phyloP scores from a whole-genome alignment of 2,888 invertebrate genomes.

The Mayetiola destructor region DNA sequence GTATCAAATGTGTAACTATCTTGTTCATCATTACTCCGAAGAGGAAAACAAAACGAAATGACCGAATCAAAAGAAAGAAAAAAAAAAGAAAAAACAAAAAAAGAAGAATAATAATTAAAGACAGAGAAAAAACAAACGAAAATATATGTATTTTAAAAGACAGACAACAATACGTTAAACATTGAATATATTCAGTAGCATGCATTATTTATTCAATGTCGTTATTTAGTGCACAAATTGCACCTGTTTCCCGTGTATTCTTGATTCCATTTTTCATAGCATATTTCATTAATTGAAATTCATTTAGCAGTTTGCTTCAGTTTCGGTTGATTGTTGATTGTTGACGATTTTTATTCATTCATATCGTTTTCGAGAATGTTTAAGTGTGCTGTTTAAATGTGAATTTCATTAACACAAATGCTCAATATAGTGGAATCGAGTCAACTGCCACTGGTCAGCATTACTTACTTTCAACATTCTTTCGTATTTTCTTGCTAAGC shows the following conservation, averaged over 20 bases:
- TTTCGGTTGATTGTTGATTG: not conserved
- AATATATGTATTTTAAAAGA: no score
- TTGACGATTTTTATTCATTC: not conserved
- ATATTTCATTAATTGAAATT: slow-evolving; percentile 5
- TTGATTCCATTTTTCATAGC: not conserved
- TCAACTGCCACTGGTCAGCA: no score
- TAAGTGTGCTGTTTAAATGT: not conserved
- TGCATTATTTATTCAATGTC: slow-evolving; percentile 4
- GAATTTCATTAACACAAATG: not conserved
- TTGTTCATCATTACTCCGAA: no score
- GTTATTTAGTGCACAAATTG: not conserved
- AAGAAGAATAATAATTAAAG: not conserved
- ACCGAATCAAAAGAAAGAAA: not conserved
- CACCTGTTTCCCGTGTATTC: not conserved
- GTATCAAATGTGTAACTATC: no score
- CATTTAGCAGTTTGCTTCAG: not conserved
- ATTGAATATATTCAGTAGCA: not conserved
- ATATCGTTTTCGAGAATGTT: not conserved
- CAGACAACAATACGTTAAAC: no score
- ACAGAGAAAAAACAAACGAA: not conserved
- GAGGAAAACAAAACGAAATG: no score
- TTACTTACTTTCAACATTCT: no score
- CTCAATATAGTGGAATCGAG: no score
- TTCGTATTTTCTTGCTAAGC: no score
- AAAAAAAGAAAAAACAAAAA: not conserved